A percentile compares a stretch with the other conserved stretches of the same genome.
Evolutionary conservation across 2,797 vertebrate species (phyloP).

Genomic region (Eurystomus glaucurus): DNA sequence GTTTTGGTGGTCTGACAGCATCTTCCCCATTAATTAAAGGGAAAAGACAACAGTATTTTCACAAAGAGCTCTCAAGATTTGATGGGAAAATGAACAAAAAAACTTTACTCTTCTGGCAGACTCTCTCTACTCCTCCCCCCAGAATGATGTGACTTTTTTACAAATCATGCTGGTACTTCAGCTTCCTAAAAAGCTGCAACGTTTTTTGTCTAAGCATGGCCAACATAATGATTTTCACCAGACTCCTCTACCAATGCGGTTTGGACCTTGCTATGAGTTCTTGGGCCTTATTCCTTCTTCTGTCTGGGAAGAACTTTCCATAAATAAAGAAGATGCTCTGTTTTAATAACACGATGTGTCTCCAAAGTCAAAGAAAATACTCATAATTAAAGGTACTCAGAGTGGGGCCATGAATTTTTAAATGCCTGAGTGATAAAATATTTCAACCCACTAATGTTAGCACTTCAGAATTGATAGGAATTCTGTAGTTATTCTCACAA

Average conservation of each 20-base stretch:
- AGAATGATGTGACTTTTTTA: not conserved
- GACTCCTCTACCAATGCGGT: not conserved
- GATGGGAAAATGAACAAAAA: not conserved
- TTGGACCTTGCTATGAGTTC: not conserved
- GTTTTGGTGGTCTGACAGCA: not conserved
- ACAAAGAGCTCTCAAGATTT: not conserved
- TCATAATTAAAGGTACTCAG: not conserved
- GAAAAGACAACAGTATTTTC: not conserved
- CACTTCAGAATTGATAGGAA: not conserved
- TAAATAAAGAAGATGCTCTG: not conserved
- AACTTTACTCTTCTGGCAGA: not conserved
- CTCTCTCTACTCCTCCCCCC: not conserved
- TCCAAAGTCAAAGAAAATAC: not conserved
- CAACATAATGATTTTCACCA: not conserved
- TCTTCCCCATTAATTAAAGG: not conserved
- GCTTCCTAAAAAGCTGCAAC: not conserved
- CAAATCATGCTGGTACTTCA: not conserved
- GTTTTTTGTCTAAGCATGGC: not conserved
- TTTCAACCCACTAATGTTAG: not conserved
- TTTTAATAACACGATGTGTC: not conserved
- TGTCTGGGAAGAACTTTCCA: not conserved
- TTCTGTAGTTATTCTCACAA: not conserved
- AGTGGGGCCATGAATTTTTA: not conserved
- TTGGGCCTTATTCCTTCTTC: not conserved
- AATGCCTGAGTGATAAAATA: not conserved